Base-by-base conservation (phyloP, 2,113 vertebrate species). In the Percina caprodes region DNA sequence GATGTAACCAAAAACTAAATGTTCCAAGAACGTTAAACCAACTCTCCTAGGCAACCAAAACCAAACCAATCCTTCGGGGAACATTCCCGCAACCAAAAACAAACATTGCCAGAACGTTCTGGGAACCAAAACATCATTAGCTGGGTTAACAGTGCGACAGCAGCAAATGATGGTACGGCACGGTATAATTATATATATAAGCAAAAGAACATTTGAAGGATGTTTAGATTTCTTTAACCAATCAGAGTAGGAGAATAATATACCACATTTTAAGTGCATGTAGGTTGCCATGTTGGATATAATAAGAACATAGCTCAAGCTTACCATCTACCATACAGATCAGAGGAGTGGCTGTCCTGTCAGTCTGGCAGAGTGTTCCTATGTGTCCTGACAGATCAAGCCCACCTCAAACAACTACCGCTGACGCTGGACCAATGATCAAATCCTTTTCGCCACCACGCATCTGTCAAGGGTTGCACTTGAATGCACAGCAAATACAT, bases 391-490 rank as follows among this genome's bases (percentile, higher is more conserved):
- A 51, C 65, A 68, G 63, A 77, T 77, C 42, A 24, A 39, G 4
- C 45, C 54, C 74, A 60, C 54, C 65, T 77, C 65, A 69, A 69
- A 77, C 26, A 69, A 23, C 10, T 9, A 9, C 1, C 2, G 49
- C 60, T 54, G 75, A 69, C 30, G 1, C 26, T 2, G 55, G 30
- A 24, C 14, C 13, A 12, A 13, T 33, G 73, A 76, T 76, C 62
- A 76, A 77, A 77, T 6, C 33, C 52, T n/a, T 26, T 35, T 21
- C 26, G 10, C 42, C 59, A 24, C n/a, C 48, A n/a, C 39, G 3
- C 19, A 12, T 55, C 74, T 59, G 24, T 60, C 39, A 21, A 69
- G 30, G n/a, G n/a, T 19, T 30, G 48, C 69, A 21, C 21, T 46
- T 21, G 52, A 56, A 56, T 3, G 0, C 73, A 4, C 35, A 58